Base-by-base conservation (phyloP, 2,888 invertebrate species). In the Chrysina gloriosa region DNA sequence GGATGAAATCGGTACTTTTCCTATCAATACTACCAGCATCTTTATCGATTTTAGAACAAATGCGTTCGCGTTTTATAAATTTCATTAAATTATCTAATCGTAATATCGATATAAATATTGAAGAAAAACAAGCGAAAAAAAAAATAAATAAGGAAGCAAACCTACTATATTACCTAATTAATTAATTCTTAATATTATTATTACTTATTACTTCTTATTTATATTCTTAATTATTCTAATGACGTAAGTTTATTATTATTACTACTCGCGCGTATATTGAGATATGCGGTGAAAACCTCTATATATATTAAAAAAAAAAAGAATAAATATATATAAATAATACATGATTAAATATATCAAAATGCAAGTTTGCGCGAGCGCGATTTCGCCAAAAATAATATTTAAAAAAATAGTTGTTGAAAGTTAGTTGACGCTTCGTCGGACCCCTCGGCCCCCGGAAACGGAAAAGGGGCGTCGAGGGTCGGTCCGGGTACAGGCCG, bases 11-110 rank as follows among this genome's bases (percentile, higher is more conserved):
- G 70, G 69, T 63, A 69, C 68, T 70, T 63, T 21, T 58, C 11
- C 19, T 58, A 23, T 21, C 36, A n/a, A 69, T 67, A 69, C 70
- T n/a, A n/a, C n/a, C n/a, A n/a, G n/a, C n/a, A n/a, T n/a, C n/a
- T n/a, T 80, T 80, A 81, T 80, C 81, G 82, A 82, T 81, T 81
- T 82, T 81, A 81, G 81, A 81, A 81, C 79, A 78, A 34, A 80
- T 79, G 76, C 78, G 80, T 81, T 81, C 79, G 73, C 78, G 76
- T 75, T 79, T 81, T 80, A 81, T 80, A 79, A 82, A 81, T 81
- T 82, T 82, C 81, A 82, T 82, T 81, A 81, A 79, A 79, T 79
- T n/a, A n/a, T n/a, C n/a, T n/a, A n/a, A n/a, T n/a, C n/a, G n/a
- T n/a, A n/a, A n/a, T n/a, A n/a, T n/a, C n/a, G n/a, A n/a, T n/a